Percentiles rank a stretch among this genome's conserved stretches.
phyloP scores from a whole-genome alignment of 1,140 invertebrate genomes.

The Bombus ignitus region DNA sequence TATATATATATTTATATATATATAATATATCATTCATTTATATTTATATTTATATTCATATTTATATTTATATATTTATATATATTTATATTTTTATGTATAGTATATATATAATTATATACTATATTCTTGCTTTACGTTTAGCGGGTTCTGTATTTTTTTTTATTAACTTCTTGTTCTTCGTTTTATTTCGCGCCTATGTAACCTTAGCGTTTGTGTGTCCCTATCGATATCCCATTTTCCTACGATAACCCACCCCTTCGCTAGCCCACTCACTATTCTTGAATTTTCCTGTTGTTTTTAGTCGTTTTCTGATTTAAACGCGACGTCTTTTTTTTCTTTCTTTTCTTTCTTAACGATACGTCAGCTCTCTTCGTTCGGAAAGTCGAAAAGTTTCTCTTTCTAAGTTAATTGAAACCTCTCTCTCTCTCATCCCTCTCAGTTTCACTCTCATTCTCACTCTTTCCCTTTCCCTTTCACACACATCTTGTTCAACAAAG shows the following conservation, averaged over 20 bases:
- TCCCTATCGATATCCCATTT: conserved; percentile 19
- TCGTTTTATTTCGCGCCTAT: conserved; percentile 11
- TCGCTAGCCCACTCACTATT: too few species aligned
- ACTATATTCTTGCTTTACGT: conserved; percentile 67
- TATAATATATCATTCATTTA: conserved; percentile 72
- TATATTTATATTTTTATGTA: conserved; percentile 53
- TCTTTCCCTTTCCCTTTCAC: not conserved
- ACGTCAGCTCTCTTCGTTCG: conserved; percentile 9
- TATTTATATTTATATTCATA: conserved; percentile 57
- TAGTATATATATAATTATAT: conserved; percentile 59
- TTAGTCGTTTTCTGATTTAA: not conserved
- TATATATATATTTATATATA: conserved; percentile 68
- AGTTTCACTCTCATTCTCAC: not conserved
- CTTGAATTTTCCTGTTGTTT: not conserved
- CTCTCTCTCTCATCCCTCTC: too few species aligned
- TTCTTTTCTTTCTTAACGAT: conserved; percentile 3
- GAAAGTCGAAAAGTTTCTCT: conserved; percentile 18
- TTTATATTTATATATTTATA: conserved; percentile 59
- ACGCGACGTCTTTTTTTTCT: conserved; percentile 27
- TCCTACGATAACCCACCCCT: not conserved
- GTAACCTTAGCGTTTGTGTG: conserved; percentile 58
- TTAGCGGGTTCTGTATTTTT: conserved; percentile 37
- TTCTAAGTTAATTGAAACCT: too few species aligned
- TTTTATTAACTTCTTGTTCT: not conserved
- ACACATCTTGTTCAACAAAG: conserved; percentile 5